Evolutionary conservation across 1,140 invertebrate species (phyloP).

Genomic region (Caerostris darwini): DNA sequence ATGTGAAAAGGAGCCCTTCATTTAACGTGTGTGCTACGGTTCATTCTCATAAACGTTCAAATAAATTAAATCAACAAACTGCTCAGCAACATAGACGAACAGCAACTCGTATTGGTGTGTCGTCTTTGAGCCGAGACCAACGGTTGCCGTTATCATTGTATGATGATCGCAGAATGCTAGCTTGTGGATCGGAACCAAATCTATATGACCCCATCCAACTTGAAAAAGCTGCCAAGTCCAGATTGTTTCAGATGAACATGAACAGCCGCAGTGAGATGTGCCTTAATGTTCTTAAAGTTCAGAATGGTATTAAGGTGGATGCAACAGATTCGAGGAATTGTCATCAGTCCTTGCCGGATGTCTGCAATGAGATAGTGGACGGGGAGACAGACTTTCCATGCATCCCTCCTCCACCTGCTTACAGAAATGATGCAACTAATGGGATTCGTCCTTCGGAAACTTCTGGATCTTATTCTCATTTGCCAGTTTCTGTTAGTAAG

Average conservation of each 20-base stretch:
- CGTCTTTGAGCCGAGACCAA: conserved; percentile 66
- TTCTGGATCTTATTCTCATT: neutral
- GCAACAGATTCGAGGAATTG: neutral
- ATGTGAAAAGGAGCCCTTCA: conserved; percentile 51
- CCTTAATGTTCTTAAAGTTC: conserved; percentile 51
- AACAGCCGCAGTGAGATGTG: conserved; percentile 73
- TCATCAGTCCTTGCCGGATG: conserved; percentile 67
- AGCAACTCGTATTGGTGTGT: conserved; percentile 72
- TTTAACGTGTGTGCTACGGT: conserved; percentile 41
- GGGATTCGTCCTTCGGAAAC: neutral
- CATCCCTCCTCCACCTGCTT: conserved; percentile 77
- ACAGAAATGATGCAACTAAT: conserved; percentile 58
- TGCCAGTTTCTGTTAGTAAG: neutral
- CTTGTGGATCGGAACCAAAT: conserved; percentile 72
- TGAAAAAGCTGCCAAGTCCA: neutral
- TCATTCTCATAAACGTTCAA: neutral
- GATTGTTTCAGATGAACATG: conserved; percentile 43
- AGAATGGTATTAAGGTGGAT: neutral
- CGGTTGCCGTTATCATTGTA: conserved; percentile 61
- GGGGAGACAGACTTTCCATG: conserved; percentile 66
- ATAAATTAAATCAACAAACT: neutral
- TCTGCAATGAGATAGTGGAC: conserved; percentile 55
- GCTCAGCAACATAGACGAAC: conserved; percentile 20
- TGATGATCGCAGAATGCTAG: conserved; percentile 13
- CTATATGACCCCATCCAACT: conserved; percentile 39